Conservation (phyloP, 2,113 vertebrate genomes). For the Chamaetylas fuelleborni region DNA sequence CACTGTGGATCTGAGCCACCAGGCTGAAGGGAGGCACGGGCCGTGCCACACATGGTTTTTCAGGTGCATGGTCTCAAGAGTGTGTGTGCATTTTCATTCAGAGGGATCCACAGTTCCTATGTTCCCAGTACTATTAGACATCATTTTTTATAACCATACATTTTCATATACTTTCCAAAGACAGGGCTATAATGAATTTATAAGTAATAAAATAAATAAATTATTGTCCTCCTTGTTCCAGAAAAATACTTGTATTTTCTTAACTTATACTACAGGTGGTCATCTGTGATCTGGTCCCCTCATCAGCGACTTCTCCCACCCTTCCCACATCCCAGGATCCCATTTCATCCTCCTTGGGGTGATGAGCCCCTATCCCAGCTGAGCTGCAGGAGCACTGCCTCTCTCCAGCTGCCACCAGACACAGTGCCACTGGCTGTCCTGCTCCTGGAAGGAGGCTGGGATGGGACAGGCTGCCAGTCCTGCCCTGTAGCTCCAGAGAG, state of each 20-base stretch:
- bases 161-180: background rate
- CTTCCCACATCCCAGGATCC: background rate
- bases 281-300: background rate
- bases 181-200: background rate
- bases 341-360: background rate
- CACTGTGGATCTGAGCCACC: background rate
- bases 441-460: background rate
- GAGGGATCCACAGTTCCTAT: background rate
- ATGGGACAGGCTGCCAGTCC: background rate
- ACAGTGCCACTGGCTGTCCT: rapidly evolving
- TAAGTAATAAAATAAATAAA: background rate
- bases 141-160: background rate
- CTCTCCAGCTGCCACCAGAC: background rate
- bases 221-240: background rate
- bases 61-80: background rate
- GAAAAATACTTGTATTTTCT: background rate
- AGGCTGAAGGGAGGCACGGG: background rate
- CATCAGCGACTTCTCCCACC: rapidly evolving
- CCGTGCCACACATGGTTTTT: rapidly evolving
- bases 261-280: background rate
- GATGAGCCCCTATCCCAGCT: background rate
- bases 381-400: background rate
- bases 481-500: background rate
- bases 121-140: background rate
- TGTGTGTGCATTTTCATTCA: background rate